Conservation (phyloP, 2,797 vertebrate species). For the Rhincodon typus region DNA sequence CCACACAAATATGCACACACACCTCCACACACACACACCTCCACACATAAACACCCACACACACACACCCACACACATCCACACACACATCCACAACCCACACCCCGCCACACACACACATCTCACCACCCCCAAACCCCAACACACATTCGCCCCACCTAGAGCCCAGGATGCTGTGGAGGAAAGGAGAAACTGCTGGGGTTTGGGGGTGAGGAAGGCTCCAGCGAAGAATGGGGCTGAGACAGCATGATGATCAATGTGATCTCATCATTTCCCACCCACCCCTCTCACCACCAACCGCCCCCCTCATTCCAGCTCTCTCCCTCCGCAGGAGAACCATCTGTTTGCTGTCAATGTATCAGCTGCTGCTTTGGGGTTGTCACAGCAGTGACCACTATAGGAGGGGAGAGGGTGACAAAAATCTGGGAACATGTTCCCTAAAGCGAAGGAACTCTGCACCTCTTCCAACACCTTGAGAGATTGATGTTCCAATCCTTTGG, state of each 20-base stretch:
- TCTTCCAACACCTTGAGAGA: conserved; percentile 51
- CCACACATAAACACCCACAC: too few species aligned
- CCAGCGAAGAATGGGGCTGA: conserved; percentile 57
- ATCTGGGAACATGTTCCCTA: not conserved
- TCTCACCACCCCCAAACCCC: not conserved
- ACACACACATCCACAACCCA: too few species aligned
- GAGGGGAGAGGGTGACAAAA: conserved; percentile 43
- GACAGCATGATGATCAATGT: conserved; percentile 78
- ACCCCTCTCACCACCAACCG: conserved; percentile 50
- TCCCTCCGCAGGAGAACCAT: conserved; percentile 93
- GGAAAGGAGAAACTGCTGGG: conserved; percentile 33
- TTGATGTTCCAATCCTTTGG: conserved; percentile 39
- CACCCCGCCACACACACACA: too few species aligned
- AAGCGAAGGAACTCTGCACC: conserved; percentile 51
- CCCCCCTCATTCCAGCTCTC: too few species aligned
- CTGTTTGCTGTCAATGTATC: conserved; percentile 99
- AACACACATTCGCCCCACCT: not conserved
- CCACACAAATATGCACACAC: too few species aligned
- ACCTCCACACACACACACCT: too few species aligned
- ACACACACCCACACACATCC: too few species aligned
- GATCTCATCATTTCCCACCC: conserved; percentile 75
- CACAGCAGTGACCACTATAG: conserved; percentile 70
- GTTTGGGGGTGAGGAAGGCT: conserved; percentile 39
- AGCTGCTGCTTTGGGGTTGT: conserved; percentile 92
- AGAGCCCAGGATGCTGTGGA: conserved; percentile 34